A percentile compares a stretch with the other conserved stretches of the same genome.
Evolutionary conservation across 2,797 vertebrate species (phyloP).

Genomic region (Sebastes melanostomus): DNA sequence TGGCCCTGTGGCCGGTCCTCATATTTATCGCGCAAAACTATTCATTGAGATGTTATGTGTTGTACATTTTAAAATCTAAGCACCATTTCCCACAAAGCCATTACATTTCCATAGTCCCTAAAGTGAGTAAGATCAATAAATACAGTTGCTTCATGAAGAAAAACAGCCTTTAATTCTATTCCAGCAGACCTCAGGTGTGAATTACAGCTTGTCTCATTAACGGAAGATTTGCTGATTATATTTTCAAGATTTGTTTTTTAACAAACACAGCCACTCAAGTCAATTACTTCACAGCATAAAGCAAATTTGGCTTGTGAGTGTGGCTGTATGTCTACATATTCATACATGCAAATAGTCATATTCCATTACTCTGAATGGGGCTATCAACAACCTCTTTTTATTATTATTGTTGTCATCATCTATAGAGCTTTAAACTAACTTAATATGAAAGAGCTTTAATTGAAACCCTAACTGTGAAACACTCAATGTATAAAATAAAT

Average conservation of each 20-base stretch:
- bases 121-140: not conserved
- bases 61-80: not conserved
- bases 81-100: not conserved
- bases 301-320: not conserved
- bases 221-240: constrained; percentile 8
- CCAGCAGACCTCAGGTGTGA: constrained; percentile 21
- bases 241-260: constrained; percentile 1
- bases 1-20: fast-evolving
- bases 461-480: not conserved
- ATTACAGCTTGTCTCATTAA: constrained; percentile 18
- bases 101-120: not conserved
- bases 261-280: not conserved
- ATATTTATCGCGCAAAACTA: not conserved
- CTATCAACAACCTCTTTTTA: not conserved
- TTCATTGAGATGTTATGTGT: not conserved
- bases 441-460: not conserved
- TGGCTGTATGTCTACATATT: not conserved
- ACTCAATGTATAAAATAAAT: not conserved
- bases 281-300: constrained; percentile 18
- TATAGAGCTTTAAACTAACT: not conserved
- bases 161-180: constrained; percentile 9
- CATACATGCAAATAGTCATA: not conserved
- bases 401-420: not conserved
- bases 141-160: not conserved
- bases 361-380: not conserved